These are phyloP conservation scores for Rhinichthys klamathensis DNA, from an alignment of 2,113 vertebrate species.

Conservation along the genomic window DNA sequence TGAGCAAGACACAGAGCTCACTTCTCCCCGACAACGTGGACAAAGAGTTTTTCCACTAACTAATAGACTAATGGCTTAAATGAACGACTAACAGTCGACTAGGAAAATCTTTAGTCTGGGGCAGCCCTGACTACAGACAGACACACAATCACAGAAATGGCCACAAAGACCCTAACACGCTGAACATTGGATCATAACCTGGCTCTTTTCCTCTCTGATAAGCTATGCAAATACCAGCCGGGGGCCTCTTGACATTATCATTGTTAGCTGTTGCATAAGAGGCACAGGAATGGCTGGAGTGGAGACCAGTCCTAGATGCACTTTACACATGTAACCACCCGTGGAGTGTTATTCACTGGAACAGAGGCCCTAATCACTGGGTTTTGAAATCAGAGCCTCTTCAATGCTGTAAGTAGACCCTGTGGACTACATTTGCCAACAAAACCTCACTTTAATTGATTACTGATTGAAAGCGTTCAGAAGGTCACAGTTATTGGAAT, in stretches of 20 bases:
- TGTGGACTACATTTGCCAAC: background rate
- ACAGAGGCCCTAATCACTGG: background rate
- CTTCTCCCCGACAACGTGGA: too few relatives aligned
- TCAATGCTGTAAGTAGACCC: background rate
- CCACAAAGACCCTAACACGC: constrained; percentile 7
- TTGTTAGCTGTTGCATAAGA: constrained; percentile 19
- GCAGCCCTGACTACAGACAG: background rate
- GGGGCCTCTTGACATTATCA: constrained; percentile 22
- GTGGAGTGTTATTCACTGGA: background rate
- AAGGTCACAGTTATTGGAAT: background rate
- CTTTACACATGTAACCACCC: background rate
- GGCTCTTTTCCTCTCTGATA: background rate
- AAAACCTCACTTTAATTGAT: background rate
- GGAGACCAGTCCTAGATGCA: background rate
- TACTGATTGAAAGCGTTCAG: background rate
- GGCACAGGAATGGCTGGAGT: background rate
- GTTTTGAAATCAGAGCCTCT: background rate
- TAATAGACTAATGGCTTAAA: too few relatives aligned
- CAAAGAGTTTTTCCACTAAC: too few relatives aligned
- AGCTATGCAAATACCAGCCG: constrained; percentile 12
- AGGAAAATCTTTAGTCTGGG: too few relatives aligned
- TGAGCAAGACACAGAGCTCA: too few relatives aligned
- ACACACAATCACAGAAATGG: background rate
- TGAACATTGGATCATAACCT: constrained; percentile 1
- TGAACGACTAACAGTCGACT: too few relatives aligned